A percentile compares a stretch with the other conserved stretches of the same genome.
Conservation (phyloP, 23 tunicate species). For the Phallusia fumigata region DNA sequence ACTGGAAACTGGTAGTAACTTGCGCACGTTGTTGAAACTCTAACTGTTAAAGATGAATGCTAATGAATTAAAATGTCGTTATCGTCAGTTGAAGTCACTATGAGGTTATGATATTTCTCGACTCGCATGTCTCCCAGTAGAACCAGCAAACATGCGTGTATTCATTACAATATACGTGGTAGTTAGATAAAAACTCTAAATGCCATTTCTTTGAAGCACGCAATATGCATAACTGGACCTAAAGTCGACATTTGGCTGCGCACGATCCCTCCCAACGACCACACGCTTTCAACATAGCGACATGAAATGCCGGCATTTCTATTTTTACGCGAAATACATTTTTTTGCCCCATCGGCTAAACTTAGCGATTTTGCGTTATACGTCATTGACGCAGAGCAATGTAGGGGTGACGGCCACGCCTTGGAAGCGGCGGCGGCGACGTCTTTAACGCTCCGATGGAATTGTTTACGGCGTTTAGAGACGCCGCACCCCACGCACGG, state of each 20-base stretch:
- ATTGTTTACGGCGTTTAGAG: background rate
- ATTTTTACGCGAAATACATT: background rate
- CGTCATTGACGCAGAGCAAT: background rate
- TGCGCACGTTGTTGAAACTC: too few relatives aligned
- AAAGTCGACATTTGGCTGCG: background rate
- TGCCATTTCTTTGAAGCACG: background rate
- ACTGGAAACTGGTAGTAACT: too few relatives aligned
- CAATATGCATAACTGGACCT: background rate
- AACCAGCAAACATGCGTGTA: background rate
- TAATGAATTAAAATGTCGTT: background rate
- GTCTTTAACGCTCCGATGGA: background rate
- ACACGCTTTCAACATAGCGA: background rate
- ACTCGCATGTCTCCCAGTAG: background rate
- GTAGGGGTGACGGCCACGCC: background rate
- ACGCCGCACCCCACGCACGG: too few relatives aligned
- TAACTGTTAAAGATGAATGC: too few relatives aligned
- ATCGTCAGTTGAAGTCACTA: background rate
- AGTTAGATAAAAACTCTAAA: background rate
- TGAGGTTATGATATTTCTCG: background rate
- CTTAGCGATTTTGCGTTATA: background rate
- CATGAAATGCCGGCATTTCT: constrained; percentile 3
- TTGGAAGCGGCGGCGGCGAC: background rate
- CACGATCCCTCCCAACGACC: background rate
- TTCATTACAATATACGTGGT: constrained; percentile 11
- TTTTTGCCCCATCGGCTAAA: background rate